A percentile compares a stretch with the other conserved stretches of the same genome.
Conservation (phyloP, 2,113 vertebrate genomes). For the Nerophis lumbriciformis region DNA sequence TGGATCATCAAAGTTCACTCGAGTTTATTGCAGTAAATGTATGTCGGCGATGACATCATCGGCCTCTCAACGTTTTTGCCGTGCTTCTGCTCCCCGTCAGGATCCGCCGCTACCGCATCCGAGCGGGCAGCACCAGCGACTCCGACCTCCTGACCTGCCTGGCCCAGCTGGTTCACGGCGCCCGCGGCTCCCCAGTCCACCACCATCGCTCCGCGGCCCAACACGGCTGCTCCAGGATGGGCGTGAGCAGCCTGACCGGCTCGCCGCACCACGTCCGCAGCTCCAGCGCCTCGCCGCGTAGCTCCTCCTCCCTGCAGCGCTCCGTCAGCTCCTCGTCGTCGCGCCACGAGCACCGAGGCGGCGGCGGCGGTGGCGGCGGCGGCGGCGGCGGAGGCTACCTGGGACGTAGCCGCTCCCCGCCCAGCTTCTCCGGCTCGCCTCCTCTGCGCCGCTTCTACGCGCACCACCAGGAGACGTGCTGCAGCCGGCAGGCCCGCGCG, state of each 20-base stretch:
- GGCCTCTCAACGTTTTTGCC: no score
- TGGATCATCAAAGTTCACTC: neutral
- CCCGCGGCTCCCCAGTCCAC: conserved; percentile 78
- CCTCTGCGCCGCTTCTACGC: conserved; percentile 86
- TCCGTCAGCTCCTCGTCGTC: conserved; percentile 93
- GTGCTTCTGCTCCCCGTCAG: conserved; percentile 29
- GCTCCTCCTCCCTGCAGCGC: conserved; percentile 88
- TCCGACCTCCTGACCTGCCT: conserved; percentile 92
- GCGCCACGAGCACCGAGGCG: conserved; percentile 79
- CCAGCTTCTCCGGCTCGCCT: conserved; percentile 92
- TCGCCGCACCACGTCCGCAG: conserved; percentile 84
- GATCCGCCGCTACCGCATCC: conserved; percentile 86
- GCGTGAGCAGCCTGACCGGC: conserved; percentile 82
- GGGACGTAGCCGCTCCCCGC: conserved; percentile 91
- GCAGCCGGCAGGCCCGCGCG: conserved; percentile 80
- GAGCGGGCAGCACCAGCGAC: conserved; percentile 88
- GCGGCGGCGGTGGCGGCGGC: conserved; percentile 61
- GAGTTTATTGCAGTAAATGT: no score
- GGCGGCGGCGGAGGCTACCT: conserved; percentile 65
- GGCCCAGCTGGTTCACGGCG: conserved; percentile 90
- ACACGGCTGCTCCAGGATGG: conserved; percentile 79
- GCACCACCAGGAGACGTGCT: conserved; percentile 85
- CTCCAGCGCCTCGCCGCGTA: conserved; percentile 90
- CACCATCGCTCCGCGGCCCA: conserved; percentile 61
- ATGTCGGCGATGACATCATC: no score